Base-by-base conservation (phyloP, 2,888 invertebrate genomes). In the Cecidostiba fungosa region DNA sequence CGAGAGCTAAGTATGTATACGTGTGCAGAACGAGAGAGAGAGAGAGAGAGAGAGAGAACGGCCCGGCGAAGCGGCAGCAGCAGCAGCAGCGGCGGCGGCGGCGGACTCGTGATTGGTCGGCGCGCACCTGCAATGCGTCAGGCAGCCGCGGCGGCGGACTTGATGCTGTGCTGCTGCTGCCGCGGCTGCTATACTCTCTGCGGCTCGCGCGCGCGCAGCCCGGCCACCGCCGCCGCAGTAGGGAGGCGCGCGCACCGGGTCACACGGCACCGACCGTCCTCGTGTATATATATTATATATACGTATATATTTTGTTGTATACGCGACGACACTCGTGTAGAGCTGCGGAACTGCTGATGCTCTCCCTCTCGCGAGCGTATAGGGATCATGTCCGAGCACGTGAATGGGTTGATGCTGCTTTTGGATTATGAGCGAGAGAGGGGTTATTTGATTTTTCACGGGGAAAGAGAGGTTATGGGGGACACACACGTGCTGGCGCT, bases 41-140 rank as follows among this genome's bases (percentile, higher is more conserved):
- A 39, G 54, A 23, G 39, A 39, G 54, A 47, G 23, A n/a, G 66
- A 23, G 39, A 19, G 16, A 19, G 39, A 72, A 43, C 72, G 39
- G 76, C 76, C 29, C 50, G 66, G 66, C 47, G 70, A 32, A 32
- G 69, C 47, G n/a, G 76, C 80, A 69, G 66, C 73, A 36, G 80
- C 73, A 39, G 74, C 78, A n/a, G 50, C 79, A 36, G 62, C 74
- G 19, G 77, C 43, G 69, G 79, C 82, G 72, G 77, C 79, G 62
- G 92, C 93, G 91, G 73, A 95, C 94, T 95, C 95, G 95, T 95
- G 95, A 96, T 97, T 96, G 96, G 96, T 95, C 95, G 95, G 94
- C 95, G 95, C 95, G 96, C 96, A 97, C 96, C 97, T 96, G 97
- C 97, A 97, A 96, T 97, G 96, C 96, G 96, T 96, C 96, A 96